Percentiles rank a stretch among this genome's conserved stretches.
Evolutionary conservation across 2,888 invertebrate genomes (phyloP).

Genomic region (Pseudeuparius sepicola): DNA sequence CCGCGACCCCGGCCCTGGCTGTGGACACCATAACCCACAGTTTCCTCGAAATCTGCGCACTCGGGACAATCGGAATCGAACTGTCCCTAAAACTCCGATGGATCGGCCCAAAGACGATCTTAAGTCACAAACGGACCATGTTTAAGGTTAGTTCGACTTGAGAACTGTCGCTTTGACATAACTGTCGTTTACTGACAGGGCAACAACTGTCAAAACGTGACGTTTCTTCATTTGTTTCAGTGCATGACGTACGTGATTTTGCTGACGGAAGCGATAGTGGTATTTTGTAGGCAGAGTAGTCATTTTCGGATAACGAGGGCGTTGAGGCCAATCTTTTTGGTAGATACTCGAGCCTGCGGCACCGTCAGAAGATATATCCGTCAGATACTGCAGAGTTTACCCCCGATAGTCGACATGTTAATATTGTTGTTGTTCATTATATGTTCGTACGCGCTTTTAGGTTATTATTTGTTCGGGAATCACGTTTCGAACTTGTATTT

Average conservation of each 20-base stretch:
- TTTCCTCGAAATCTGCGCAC: slow-evolving; percentile 59
- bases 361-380: slow-evolving; percentile 65
- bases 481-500: slow-evolving; percentile 68
- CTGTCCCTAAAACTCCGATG: slow-evolving; percentile 71
- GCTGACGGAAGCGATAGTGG: slow-evolving; percentile 72
- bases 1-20: slow-evolving; percentile 63
- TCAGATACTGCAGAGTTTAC: slow-evolving; percentile 75
- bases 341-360: slow-evolving; percentile 76
- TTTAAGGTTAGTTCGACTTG: slow-evolving; percentile 58
- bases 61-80: slow-evolving; percentile 63
- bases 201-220: no score
- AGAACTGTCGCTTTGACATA: no score
- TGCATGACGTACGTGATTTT: slow-evolving; percentile 66
- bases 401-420: slow-evolving; percentile 82
- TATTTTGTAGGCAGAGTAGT: slow-evolving; percentile 68
- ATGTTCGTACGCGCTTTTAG: slow-evolving; percentile 65
- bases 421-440: slow-evolving; percentile 76
- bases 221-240: slow-evolving; percentile 41
- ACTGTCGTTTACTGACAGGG: no score
- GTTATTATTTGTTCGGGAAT: slow-evolving; percentile 67
- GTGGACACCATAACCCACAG: slow-evolving; percentile 74
- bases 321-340: slow-evolving; percentile 76
- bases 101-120: slow-evolving; percentile 76
- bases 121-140: slow-evolving; percentile 76
- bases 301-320: slow-evolving; percentile 84